Base-by-base conservation (phyloP, 2,113 vertebrate genomes). In the Myiozetetes cayanensis region DNA sequence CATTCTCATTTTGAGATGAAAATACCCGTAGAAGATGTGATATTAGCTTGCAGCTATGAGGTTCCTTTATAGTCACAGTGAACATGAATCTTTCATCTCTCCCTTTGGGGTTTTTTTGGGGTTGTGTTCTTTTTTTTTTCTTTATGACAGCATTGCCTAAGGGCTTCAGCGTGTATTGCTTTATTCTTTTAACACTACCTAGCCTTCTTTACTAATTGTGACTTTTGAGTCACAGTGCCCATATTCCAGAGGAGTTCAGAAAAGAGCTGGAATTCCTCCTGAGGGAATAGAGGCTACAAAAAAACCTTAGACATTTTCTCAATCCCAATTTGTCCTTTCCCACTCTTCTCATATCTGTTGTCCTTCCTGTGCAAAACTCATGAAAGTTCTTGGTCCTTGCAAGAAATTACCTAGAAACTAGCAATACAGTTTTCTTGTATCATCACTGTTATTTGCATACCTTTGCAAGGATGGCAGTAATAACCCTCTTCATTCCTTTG, bases 301-400 rank as follows among this genome's bases (percentile, higher is more conserved):
- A 88, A 10, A 46, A 41, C 0, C 1, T 24, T 39, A 0, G 0
- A 31, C 14, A 52, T 44, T n/a, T 79, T 70, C 46, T 74, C 53
- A 5, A 47, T 46, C 10, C 16, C 8, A 65, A 12, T 59, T n/a
- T 59, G 6, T 33, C 18, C 28, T 74, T 78, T 10, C 2, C 12
- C 11, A 20, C 8, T 72, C 10, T 75, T 63, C 52, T 59, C 47
- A 4, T 27, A 46, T 41, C 39, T 75, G 23, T 11, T 67, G 7
- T 73, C 6, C 37, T 77, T 23, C 39, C 16, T 25, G 5, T 27
- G 14, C 2, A 16, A 81, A 91, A 81, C 4, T 25, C 23, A 49
- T 37, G 4, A 31, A 61, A 75, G 10, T 35, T 14, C 8, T 44
- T 56, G 19, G 2, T 20, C 21, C 44, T 75, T 68, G 17, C 6